phyloP scores from a whole-genome alignment of 2,113 vertebrate species.

The Rhynchopsitta pachyrhyncha region DNA sequence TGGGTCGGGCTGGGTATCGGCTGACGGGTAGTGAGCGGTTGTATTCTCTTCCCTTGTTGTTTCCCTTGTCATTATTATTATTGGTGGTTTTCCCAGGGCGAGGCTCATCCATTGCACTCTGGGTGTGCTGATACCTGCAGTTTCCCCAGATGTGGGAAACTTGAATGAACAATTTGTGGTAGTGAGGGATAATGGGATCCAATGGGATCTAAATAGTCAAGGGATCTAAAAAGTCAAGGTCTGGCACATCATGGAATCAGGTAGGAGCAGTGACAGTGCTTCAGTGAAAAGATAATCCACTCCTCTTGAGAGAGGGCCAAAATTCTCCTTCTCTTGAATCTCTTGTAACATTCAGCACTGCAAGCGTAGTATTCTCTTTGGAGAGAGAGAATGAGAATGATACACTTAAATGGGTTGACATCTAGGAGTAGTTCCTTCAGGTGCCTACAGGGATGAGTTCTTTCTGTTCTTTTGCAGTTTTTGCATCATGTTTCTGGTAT shows the following conservation, averaged over 20 bases:
- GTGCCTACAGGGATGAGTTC: neutral
- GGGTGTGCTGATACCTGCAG: neutral
- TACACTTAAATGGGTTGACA: neutral
- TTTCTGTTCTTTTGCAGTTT: neutral
- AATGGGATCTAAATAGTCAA: neutral
- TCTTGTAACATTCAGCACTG: neutral
- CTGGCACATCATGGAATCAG: neutral
- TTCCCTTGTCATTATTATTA: neutral
- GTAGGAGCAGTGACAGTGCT: neutral
- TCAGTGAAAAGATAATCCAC: neutral
- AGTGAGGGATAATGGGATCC: neutral
- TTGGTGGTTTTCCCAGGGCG: neutral
- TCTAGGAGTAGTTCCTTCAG: neutral
- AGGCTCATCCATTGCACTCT: neutral
- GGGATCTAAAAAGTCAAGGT: neutral
- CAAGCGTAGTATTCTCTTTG: neutral
- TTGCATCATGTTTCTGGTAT: neutral
- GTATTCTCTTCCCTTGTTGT: neutral
- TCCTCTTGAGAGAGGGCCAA: neutral
- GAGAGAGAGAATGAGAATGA: neutral
- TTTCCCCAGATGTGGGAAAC: conserved; percentile 28
- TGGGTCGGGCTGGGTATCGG: fast-evolving
- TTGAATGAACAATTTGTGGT: conserved; percentile 35
- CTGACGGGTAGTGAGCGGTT: neutral
- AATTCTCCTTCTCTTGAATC: neutral